Percentiles rank a stretch among this genome's conserved stretches.
These are phyloP conservation scores for Phaenicophaeus curvirostris DNA, from an alignment of 2,797 vertebrate species.

Conservation along the genomic window DNA sequence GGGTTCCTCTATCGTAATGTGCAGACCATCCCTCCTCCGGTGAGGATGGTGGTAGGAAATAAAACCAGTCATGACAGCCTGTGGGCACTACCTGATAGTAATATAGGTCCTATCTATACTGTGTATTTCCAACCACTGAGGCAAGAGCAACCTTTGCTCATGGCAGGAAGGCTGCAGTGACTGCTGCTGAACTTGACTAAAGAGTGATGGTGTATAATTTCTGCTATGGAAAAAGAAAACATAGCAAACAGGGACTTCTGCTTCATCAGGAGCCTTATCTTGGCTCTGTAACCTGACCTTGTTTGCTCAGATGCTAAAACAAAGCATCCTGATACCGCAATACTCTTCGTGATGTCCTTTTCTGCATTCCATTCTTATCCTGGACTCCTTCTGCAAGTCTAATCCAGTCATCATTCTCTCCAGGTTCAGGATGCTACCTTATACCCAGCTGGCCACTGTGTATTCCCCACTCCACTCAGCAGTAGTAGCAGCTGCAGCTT, in stretches of 20 bases:
- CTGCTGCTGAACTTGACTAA: neutral
- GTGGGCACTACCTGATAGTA: neutral
- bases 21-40: neutral
- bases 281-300: neutral
- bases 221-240: neutral
- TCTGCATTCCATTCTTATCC: neutral
- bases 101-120: no score
- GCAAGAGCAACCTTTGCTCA: neutral
- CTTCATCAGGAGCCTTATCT: neutral
- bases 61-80: neutral
- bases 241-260: accelerated
- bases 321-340: neutral
- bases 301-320: neutral
- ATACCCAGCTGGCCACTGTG: neutral
- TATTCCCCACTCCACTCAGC: neutral
- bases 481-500: neutral
- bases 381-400: neutral
- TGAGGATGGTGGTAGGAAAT: neutral
- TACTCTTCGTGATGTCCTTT: neutral
- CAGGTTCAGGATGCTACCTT: neutral
- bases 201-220: neutral
- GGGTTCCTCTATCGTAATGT: neutral
- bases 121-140: neutral
- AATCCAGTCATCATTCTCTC: neutral
- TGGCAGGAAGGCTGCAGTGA: neutral